Percentiles rank a stretch among this genome's conserved stretches.
Conservation (phyloP, 2,797 vertebrate species). For the Syndactyla subalaris region DNA sequence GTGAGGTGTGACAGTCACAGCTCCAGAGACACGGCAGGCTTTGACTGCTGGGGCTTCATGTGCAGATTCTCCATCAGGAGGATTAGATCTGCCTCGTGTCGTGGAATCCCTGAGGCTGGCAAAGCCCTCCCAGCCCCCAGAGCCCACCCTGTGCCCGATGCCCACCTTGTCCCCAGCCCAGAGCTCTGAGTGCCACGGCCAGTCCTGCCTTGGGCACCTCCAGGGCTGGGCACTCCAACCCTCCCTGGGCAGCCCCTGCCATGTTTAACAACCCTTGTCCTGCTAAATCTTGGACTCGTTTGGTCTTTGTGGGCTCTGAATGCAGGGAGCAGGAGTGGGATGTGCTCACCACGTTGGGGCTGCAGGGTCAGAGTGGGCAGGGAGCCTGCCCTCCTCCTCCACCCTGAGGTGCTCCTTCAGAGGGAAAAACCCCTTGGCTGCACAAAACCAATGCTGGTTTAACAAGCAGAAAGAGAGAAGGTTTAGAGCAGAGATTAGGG, state of each 20-base stretch:
- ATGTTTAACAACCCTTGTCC: rapidly evolving
- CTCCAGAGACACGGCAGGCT: neutral
- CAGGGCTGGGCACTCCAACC: neutral
- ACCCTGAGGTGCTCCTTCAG: neutral
- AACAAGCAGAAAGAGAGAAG: neutral
- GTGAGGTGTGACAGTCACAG: neutral
- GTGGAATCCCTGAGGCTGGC: neutral
- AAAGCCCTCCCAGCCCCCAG: neutral
- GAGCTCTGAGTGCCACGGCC: neutral
- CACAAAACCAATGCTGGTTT: neutral
- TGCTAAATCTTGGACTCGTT: rapidly evolving
- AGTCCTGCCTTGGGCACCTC: neutral
- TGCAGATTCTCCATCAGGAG: neutral
- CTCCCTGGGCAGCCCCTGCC: neutral
- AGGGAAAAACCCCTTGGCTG: rapidly evolving
- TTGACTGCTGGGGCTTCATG: rapidly evolving
- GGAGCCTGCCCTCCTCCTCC: neutral
- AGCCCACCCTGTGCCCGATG: rapidly evolving
- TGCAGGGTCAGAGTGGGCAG: rapidly evolving
- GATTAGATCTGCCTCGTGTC: neutral
- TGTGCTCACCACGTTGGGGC: rapidly evolving
- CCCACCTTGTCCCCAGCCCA: neutral
- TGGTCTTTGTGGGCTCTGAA: neutral
- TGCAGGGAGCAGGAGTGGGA: rapidly evolving
- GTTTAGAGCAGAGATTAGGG: neutral